Evolutionary conservation across 2,113 vertebrate species (phyloP).

Genomic region (Lycocorax pyrrhopterus): DNA sequence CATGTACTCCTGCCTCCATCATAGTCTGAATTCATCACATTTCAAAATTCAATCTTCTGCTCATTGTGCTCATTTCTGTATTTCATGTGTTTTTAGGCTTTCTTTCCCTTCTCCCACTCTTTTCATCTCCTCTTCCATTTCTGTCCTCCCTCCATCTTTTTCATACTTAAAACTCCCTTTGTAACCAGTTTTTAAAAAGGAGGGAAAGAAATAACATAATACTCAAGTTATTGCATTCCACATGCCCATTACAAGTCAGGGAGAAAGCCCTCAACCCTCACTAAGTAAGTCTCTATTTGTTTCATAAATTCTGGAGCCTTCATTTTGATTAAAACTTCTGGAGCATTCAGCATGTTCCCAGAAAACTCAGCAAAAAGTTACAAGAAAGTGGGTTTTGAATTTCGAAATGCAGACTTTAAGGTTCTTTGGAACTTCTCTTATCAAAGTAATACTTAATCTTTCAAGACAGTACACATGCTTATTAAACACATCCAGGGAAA

Average conservation of each 20-base stretch:
- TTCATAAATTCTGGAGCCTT: neutral
- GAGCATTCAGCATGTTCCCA: neutral
- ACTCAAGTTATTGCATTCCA: neutral
- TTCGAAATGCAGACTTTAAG: neutral
- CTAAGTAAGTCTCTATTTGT: neutral
- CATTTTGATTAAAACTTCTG: neutral
- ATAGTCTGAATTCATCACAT: accelerated
- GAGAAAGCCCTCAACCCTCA: neutral
- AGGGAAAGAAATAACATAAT: neutral
- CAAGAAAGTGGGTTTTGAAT: neutral
- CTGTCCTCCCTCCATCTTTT: neutral
- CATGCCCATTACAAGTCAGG: neutral
- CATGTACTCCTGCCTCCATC: neutral
- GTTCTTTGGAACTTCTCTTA: neutral
- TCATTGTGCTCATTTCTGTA: neutral
- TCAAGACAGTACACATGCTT: neutral
- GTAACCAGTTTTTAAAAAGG: neutral
- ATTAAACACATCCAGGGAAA: neutral
- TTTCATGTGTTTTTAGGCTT: neutral
- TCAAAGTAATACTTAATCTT: neutral
- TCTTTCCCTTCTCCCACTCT: neutral
- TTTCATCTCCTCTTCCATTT: neutral
- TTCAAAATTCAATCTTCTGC: neutral
- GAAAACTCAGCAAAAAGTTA: neutral
- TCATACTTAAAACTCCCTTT: neutral